Evolutionary conservation across 1,140 invertebrate species (phyloP).

Genomic region (Papilio aristodemus): DNA sequence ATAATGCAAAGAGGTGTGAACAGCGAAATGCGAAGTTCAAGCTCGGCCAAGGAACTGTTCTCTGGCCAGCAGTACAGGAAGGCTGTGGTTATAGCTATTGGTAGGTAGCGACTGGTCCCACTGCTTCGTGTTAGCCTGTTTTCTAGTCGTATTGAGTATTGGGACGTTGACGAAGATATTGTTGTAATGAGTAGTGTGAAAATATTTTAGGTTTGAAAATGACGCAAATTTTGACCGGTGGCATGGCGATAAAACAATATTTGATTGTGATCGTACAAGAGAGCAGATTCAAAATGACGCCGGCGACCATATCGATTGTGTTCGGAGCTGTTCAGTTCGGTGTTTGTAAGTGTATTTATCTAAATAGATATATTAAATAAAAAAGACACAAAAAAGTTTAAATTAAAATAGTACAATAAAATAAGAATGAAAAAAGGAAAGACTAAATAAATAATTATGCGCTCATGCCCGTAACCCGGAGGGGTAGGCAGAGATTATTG

Average conservation of each 20-base stretch:
- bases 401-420: too few species aligned
- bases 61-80: slow-evolving; percentile 81
- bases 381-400: too few species aligned
- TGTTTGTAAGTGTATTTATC: slow-evolving; percentile 58
- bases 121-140: too few species aligned
- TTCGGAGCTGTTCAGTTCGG: slow-evolving; percentile 84
- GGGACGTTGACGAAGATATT: too few species aligned
- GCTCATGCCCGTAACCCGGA: too few species aligned
- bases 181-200: not conserved
- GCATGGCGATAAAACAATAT: slow-evolving; percentile 84
- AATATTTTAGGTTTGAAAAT: slow-evolving; percentile 79
- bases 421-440: too few species aligned
- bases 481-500: too few species aligned
- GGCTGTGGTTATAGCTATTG: slow-evolving; percentile 69
- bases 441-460: too few species aligned
- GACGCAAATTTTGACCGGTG: slow-evolving; percentile 82
- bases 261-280: slow-evolving; percentile 82
- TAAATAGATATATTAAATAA: too few species aligned
- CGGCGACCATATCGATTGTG: slow-evolving; percentile 75
- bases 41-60: slow-evolving; percentile 80
- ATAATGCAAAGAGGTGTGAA: slow-evolving; percentile 81
- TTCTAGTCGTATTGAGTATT: too few species aligned
- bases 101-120: slow-evolving; percentile 38
- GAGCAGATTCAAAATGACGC: slow-evolving; percentile 64
- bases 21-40: slow-evolving; percentile 75